Percentiles rank a stretch among this genome's conserved stretches.
These are phyloP conservation scores for Cathartes aura DNA, from an alignment of 2,113 vertebrate genomes.

Conservation along the genomic window DNA sequence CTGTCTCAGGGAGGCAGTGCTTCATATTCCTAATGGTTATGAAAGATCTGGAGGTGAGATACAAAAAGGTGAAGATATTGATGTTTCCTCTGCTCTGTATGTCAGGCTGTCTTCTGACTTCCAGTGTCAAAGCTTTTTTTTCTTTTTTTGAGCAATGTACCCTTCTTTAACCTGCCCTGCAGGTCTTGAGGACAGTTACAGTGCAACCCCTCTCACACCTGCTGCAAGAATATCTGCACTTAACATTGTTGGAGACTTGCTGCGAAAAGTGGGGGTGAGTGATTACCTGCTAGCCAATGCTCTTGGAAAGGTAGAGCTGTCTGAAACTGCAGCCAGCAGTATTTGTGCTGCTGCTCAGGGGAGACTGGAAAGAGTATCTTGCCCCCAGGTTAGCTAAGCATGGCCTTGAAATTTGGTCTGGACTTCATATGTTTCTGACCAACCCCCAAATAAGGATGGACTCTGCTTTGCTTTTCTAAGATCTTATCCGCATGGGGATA, in stretches of 20 bases:
- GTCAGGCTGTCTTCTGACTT: not conserved
- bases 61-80: not conserved
- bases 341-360: not conserved
- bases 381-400: rapidly evolving
- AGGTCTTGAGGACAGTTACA: conserved; percentile 82
- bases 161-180: not conserved
- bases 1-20: not conserved
- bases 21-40: not conserved
- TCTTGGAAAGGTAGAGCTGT: not conserved
- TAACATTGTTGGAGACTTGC: conserved; percentile 94
- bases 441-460: not conserved
- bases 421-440: not conserved
- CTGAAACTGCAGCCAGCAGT: not conserved
- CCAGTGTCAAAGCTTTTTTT: not conserved
- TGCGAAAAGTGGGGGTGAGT: conserved; percentile 94
- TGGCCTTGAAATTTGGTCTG: not conserved
- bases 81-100: not conserved
- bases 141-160: not conserved
- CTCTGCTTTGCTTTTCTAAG: not conserved
- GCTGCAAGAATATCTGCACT: conserved; percentile 96
- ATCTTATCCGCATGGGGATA: not conserved
- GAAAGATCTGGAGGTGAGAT: not conserved
- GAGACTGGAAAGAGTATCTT: not conserved
- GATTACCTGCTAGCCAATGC: not conserved
- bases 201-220: conserved; percentile 90